Evolutionary conservation across 2,797 vertebrate genomes (phyloP), one percentile per base, ranked within the genome.

Genomic region (Epinephelus malabaricus): DNA sequence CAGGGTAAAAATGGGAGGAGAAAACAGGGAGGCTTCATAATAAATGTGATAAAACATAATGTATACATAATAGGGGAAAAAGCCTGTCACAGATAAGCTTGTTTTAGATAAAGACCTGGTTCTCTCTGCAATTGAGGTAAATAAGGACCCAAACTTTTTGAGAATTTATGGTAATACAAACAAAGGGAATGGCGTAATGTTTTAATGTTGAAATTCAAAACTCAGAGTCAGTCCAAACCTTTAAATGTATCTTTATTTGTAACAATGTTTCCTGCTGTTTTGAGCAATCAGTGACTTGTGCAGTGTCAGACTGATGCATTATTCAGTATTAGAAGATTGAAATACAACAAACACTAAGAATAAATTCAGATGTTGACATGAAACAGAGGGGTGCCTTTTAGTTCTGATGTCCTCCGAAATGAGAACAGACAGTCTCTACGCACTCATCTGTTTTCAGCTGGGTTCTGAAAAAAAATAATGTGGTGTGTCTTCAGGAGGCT

Each of bases 271-370:
- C 14, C 21, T 27, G 25, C 9, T n/a, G 46, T 25, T 50, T 11
- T 34, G 23, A 25, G 18, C 46, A 50, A 34, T 34, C 10, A 64
- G 45, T 19, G 25, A 64, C 25, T 19, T 49, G 17, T 10, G 15
- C 46, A 30, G 45, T 61, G 59, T 62, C 59, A 46, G 21, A 46
- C 7, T 50, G 25, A 34, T 65, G 63, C 63, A 50, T 34, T 49
- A 49, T 64, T 49, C 46, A 64, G 27, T 2, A n/a, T 10, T 25
- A 62, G 40, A 58, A 17, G 8, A 58, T 25, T 34, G 55, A 30
- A 58, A 58, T 58, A 30, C 27, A 34, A 58, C 34, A 40, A 60
- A 59, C 58, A 38, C 18, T 19, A 21, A 60, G 58, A 60, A 60
- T 21, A 25, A 62, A 17, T 46, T 46, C 8, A 62, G n/a, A n/a